These are phyloP conservation scores for Scolopax mira DNA, from an alignment of 2,113 vertebrate species.

Conservation along the genomic window DNA sequence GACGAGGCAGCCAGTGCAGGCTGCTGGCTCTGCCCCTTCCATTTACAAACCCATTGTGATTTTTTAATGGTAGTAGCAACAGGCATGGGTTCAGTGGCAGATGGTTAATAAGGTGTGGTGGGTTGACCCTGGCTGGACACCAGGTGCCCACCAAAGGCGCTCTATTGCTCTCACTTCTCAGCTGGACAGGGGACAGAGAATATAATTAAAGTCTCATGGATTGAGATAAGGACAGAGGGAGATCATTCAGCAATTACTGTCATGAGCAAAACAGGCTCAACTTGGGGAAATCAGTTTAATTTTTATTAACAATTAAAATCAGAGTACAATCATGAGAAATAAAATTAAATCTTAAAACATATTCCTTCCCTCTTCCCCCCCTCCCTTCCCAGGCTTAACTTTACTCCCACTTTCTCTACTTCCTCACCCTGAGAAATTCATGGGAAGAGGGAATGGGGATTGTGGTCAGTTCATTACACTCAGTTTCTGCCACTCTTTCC, in stretches of 20 bases:
- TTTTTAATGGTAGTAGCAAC: background rate
- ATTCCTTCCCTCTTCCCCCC: background rate
- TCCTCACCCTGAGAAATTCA: background rate
- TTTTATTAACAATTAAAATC: background rate
- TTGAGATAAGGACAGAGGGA: background rate
- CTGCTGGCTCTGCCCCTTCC: background rate
- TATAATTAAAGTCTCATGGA: no score
- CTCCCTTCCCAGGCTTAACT: background rate
- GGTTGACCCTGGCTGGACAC: background rate
- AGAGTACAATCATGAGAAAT: background rate
- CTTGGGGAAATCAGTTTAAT: background rate
- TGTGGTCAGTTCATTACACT: background rate
- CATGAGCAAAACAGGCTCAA: background rate
- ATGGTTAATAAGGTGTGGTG: background rate
- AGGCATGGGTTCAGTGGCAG: background rate
- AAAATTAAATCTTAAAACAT: background rate
- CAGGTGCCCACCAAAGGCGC: background rate
- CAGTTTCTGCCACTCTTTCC: background rate
- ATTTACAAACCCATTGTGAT: background rate
- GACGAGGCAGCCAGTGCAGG: rapidly evolving
- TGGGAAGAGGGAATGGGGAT: background rate
- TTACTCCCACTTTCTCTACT: background rate
- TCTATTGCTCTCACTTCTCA: no score
- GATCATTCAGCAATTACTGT: background rate
- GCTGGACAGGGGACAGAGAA: no score